Percentiles rank a stretch among this genome's conserved stretches.
These are phyloP conservation scores for Meandrina meandrites DNA, from an alignment of 92 coral and sea anemone species.

Conservation along the genomic window DNA sequence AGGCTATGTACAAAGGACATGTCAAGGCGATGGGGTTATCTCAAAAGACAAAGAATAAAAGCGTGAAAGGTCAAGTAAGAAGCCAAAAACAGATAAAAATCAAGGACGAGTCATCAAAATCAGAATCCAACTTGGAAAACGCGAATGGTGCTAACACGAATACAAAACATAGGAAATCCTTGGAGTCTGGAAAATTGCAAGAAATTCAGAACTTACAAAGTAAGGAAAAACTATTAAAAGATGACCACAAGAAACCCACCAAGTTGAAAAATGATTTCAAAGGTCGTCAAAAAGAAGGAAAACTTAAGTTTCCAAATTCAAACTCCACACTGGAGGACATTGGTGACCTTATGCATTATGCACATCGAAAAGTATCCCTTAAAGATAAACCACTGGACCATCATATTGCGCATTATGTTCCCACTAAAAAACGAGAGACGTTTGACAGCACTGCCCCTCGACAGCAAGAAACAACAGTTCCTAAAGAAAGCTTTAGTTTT, in stretches of 20 bases:
- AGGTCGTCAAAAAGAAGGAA: not conserved
- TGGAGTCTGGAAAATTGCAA: not conserved
- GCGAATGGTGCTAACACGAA: not conserved
- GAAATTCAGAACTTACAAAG: not conserved
- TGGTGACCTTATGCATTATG: constrained; percentile 31
- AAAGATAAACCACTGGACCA: not conserved
- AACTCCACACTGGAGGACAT: not conserved
- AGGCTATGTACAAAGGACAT: not conserved
- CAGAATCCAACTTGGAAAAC: not conserved
- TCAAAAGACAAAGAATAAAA: not conserved
- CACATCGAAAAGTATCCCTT: constrained; percentile 21
- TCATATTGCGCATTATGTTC: not conserved
- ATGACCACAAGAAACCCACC: not conserved
- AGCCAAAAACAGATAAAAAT: not conserved
- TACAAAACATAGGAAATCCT: not conserved
- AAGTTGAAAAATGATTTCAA: not conserved
- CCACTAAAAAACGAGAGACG: not conserved
- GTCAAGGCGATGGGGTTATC: no score
- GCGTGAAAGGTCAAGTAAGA: not conserved
- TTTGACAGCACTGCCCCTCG: not conserved
- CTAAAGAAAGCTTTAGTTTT: not conserved
- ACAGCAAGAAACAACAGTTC: not conserved
- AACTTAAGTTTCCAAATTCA: not conserved
- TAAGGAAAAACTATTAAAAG: not conserved
- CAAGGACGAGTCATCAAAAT: not conserved